Evolutionary conservation across 2,113 vertebrate genomes (phyloP), one percentile per base, ranked within the genome.

Genomic region (Amia ocellicauda): DNA sequence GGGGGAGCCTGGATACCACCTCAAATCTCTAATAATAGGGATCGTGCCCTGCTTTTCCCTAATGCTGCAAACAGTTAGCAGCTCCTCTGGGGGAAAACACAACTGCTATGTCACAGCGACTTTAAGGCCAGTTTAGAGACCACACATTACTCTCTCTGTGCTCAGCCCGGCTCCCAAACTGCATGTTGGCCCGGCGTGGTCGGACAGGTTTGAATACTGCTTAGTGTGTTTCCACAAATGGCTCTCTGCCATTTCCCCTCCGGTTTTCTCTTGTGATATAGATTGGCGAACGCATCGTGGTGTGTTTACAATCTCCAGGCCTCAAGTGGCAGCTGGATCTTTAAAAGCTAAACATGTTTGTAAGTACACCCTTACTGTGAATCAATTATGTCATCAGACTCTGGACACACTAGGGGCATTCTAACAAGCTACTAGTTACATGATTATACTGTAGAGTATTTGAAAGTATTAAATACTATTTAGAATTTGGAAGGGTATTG

Each of bases 341-440:
- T 62, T 62, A 49, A 50, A 62, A 62, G 24, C 58, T 60, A 67
- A 51, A 53, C 47, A 54, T 20, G 47, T 58, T 58, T 67, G 58
- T 29, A 66, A 60, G 29, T 24, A 50, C 64, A 51, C 17, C 58
- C 64, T 67, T 29, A 60, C 49, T n/a, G 58, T 58, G 57, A 62
- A 61, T 67, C 65, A 61, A 62, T 62, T 61, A 62, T 62, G 50
- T 52, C 50, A 60, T 60, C 56, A 53, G 24, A 61, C n/a, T 54
- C n/a, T 19, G 20, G 36, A 14, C 24, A 17, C 31, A 41, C 36
- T 41, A 20, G 62, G 62, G 31, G 28, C 50, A 27, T 7, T 3
- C n/a, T 28, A 55, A 42, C 22, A 8, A 50, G 20, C 17, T 11
- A 36, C 5, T 36, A 36, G 31, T 36, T 36, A 36, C 31, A 36